Conservation (phyloP, 1,140 invertebrate species). For the Rhagoletis pomonella region DNA sequence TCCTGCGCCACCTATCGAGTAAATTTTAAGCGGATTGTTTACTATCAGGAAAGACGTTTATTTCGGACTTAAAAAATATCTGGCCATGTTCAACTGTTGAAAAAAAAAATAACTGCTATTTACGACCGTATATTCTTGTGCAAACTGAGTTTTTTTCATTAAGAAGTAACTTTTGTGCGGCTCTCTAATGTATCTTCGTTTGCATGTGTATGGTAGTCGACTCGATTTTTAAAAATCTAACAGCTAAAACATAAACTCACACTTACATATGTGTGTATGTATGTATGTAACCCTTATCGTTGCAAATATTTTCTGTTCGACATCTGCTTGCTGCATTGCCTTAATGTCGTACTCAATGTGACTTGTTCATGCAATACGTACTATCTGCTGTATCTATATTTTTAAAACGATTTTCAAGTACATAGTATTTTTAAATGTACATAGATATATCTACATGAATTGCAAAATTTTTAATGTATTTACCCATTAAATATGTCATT, state of each 20-base stretch:
- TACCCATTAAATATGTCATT: constrained; percentile 44
- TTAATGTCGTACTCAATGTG: constrained; percentile 53
- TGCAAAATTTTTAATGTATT: constrained; percentile 50
- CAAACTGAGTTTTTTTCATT: constrained; percentile 1
- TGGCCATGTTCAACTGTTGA: too few species aligned
- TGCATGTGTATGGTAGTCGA: constrained; percentile 23
- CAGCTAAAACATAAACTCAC: neutral
- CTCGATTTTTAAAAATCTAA: neutral
- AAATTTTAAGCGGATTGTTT: too few species aligned
- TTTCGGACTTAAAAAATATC: too few species aligned
- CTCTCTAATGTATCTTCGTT: constrained; percentile 31
- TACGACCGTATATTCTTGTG: neutral
- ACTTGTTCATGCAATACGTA: constrained; percentile 31
- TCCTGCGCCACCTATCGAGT: too few species aligned
- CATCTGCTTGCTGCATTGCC: constrained; percentile 37
- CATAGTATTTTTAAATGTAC: neutral
- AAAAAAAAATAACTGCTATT: too few species aligned
- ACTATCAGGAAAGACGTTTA: too few species aligned
- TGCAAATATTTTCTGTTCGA: constrained; percentile 34
- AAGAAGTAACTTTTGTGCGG: constrained; percentile 4
- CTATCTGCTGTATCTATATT: neutral
- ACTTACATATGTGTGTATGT: neutral
- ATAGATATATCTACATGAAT: neutral
- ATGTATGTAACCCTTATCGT: neutral
- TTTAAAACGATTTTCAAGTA: constrained; percentile 29